Conservation (phyloP, 37 sponge, comb jelly and placozoan species). For the Chondrilla cf. caribensis region DNA sequence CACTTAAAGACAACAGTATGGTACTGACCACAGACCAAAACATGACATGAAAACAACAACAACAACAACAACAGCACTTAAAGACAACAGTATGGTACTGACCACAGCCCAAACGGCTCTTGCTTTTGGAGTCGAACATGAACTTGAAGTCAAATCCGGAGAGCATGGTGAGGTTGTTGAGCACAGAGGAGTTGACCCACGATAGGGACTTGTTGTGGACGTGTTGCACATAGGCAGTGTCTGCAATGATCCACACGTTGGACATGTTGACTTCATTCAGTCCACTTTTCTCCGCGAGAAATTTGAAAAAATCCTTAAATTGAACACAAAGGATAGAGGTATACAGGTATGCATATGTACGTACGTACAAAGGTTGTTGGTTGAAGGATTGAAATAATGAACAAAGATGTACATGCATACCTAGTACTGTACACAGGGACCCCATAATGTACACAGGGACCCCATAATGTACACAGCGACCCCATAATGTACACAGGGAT, state of each 20-base stretch:
- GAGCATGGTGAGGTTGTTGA: slow-evolving; percentile 9
- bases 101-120: slow-evolving; percentile 33
- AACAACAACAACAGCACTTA: too few species aligned
- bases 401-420: too few species aligned
- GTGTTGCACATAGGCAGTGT: slow-evolving; percentile 42
- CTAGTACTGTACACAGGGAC: too few species aligned
- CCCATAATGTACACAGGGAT: too few species aligned
- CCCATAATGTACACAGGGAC: neutral
- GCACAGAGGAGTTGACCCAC: slow-evolving; percentile 21
- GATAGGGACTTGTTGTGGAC: neutral
- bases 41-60: too few species aligned
- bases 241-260: slow-evolving; percentile 37
- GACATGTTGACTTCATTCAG: slow-evolving; percentile 21
- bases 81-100: too few species aligned
- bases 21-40: too few species aligned
- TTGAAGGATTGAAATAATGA: too few species aligned
- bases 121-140: slow-evolving; percentile 43
- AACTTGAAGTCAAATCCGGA: slow-evolving; percentile 29
- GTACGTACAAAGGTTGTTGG: too few species aligned
- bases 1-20: too few species aligned
- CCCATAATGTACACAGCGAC: neutral
- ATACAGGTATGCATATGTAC: too few species aligned
- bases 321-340: neutral
- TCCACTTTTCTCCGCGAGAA: slow-evolving; percentile 31
- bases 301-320: slow-evolving; percentile 58